Percentiles rank a stretch among this genome's conserved stretches.
These are phyloP conservation scores for Tholera decimalis DNA, from an alignment of 2,888 invertebrate species.

Conservation along the genomic window DNA sequence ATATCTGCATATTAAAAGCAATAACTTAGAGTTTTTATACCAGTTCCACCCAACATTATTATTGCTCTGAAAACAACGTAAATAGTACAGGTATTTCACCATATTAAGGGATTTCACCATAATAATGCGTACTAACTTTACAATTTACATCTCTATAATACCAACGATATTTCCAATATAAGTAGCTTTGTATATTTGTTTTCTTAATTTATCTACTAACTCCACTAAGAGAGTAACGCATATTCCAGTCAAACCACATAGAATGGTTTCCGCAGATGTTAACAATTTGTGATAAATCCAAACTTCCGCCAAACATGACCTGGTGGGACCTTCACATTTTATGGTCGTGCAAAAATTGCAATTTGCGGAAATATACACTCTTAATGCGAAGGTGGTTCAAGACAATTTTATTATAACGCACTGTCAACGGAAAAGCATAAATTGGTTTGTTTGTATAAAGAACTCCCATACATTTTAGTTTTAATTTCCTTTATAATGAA, in stretches of 20 bases:
- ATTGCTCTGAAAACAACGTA: constrained; percentile 34
- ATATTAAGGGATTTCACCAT: constrained; percentile 10
- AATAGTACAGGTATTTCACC: constrained; percentile 25
- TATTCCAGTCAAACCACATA: constrained; percentile 18
- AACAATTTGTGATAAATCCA: constrained; percentile 58
- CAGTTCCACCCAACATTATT: constrained; percentile 26
- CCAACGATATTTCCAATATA: constrained; percentile 22
- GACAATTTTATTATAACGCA: constrained; percentile 64
- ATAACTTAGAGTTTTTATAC: not conserved
- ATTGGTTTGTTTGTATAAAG: constrained; percentile 59
- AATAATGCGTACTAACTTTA: constrained; percentile 2
- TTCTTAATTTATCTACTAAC: constrained; percentile 44
- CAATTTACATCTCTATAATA: constrained; percentile 15
- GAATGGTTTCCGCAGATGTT: constrained; percentile 44
- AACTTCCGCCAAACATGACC: constrained; percentile 75
- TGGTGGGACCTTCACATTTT: constrained; percentile 71
- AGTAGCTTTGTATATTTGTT: constrained; percentile 35
- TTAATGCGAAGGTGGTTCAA: constrained; percentile 66
- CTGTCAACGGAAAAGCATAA: constrained; percentile 65
- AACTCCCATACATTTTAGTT: constrained; percentile 62
- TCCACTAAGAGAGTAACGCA: constrained; percentile 30
- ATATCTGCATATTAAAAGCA: constrained; percentile 24
- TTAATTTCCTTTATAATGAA: constrained; percentile 56
- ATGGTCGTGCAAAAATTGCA: constrained; percentile 68
- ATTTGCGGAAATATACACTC: constrained; percentile 70